A percentile compares a stretch with the other conserved stretches of the same genome.
Evolutionary conservation across 92 coral and sea anemone genomes (phyloP).

Genomic region (Umimayanthus chanpuru): DNA sequence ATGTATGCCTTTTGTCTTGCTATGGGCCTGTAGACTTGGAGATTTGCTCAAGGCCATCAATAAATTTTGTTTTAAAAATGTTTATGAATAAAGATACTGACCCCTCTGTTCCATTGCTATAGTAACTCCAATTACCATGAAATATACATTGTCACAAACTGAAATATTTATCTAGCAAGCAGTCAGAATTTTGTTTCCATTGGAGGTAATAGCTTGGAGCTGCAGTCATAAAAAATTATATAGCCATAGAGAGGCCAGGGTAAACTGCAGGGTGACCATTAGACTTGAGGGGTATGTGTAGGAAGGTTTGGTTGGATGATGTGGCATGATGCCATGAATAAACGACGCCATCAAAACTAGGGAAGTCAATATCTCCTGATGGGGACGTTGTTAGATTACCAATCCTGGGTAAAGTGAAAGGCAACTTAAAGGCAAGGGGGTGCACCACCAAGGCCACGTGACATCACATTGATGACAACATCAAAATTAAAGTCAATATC

Average conservation of each 20-base stretch:
- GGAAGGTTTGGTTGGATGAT: constrained; percentile 2
- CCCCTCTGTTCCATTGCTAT: constrained; percentile 35
- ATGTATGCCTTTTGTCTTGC: constrained; percentile 38
- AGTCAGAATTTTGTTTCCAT: constrained; percentile 41
- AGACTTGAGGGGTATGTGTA: constrained; percentile 26
- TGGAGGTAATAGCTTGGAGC: constrained; percentile 41
- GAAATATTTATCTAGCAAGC: constrained; percentile 38
- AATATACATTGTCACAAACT: constrained; percentile 34
- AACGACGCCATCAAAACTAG: constrained; percentile 24
- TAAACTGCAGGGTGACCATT: too few species aligned
- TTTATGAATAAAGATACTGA: constrained; percentile 29
- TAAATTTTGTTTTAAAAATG: constrained; percentile 30
- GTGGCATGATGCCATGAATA: constrained; percentile 26
- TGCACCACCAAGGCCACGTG: constrained; percentile 37
- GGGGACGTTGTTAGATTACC: constrained; percentile 19
- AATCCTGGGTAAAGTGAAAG: constrained; percentile 24
- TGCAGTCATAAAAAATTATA: constrained; percentile 38
- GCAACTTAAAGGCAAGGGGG: constrained; percentile 42
- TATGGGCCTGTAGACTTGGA: constrained; percentile 34
- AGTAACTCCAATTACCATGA: constrained; percentile 36
- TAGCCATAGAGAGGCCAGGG: constrained; percentile 34
- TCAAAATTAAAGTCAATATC: constrained; percentile 34
- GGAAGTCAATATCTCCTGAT: constrained; percentile 28
- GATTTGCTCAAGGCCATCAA: constrained; percentile 40
- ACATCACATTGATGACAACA: constrained; percentile 38